phyloP scores from a whole-genome alignment of 1,140 invertebrate genomes.

The Laupala kohalensis region DNA sequence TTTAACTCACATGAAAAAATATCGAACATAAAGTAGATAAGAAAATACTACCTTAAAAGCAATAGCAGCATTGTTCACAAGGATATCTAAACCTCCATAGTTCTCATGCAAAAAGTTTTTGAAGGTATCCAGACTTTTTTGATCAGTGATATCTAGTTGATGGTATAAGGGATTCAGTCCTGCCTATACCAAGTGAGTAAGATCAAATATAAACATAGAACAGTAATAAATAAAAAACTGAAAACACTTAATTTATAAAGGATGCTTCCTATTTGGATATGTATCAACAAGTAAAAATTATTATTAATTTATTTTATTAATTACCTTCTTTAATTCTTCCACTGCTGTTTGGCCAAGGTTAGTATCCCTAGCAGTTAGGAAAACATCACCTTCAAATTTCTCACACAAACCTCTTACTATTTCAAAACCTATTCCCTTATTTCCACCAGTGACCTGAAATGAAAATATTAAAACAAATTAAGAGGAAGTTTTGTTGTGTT shows the following conservation, averaged over 20 bases:
- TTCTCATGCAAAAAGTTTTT: constrained; percentile 43
- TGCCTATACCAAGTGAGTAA: not conserved
- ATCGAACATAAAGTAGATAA: too few relatives aligned
- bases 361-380: constrained; percentile 42
- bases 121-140: constrained; percentile 41
- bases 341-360: constrained; percentile 37
- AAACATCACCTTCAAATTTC: constrained; percentile 41
- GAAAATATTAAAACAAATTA: too few relatives aligned
- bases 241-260: too few relatives aligned
- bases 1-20: too few relatives aligned
- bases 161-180: constrained; percentile 44
- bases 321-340: constrained; percentile 31
- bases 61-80: constrained; percentile 56
- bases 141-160: constrained; percentile 50
- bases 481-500: too few relatives aligned
- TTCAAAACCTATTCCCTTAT: constrained; percentile 60
- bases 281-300: too few relatives aligned
- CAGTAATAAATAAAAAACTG: too few relatives aligned
- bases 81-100: constrained; percentile 61
- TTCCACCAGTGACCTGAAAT: constrained; percentile 57
- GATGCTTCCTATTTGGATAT: too few relatives aligned
- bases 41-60: not conserved
- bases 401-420: constrained; percentile 49
- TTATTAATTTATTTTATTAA: too few relatives aligned
- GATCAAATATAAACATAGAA: not conserved